Conservation (phyloP, 2,888 invertebrate species). For the Platypus cylindrus region DNA sequence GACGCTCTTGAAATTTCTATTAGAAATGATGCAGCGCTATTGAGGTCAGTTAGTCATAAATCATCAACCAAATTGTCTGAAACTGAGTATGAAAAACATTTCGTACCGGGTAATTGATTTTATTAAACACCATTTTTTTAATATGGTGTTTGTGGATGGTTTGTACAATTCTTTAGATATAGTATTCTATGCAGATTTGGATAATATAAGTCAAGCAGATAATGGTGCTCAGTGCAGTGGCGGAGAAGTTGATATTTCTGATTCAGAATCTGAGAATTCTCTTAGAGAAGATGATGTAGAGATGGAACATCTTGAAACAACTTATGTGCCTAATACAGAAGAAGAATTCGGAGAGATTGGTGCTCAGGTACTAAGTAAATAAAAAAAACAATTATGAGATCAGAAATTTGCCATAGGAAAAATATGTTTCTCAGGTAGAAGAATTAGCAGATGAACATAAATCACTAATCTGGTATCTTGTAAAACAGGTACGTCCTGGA, state of each 20-base stretch:
- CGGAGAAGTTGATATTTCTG: constrained; percentile 42
- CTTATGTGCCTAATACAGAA: constrained; percentile 42
- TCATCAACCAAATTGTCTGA: constrained; percentile 60
- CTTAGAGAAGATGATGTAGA: constrained; percentile 42
- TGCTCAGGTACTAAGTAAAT: constrained; percentile 8
- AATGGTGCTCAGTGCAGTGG: constrained; percentile 39
- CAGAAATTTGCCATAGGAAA: constrained; percentile 1
- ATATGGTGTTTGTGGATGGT: too few species aligned
- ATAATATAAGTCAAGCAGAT: constrained; percentile 59
- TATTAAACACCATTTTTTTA: too few species aligned
- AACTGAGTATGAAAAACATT: constrained; percentile 81
- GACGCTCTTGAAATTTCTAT: constrained; percentile 84
- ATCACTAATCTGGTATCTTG: constrained; percentile 83
- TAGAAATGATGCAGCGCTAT: constrained; percentile 64
- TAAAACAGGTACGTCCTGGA: constrained; percentile 91
- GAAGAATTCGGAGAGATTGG: constrained; percentile 47
- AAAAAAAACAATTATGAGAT: neutral
- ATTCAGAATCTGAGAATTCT: constrained; percentile 50
- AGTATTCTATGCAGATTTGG: constrained; percentile 43
- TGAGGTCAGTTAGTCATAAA: constrained; percentile 50
- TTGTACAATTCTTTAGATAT: neutral
- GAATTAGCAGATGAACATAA: constrained; percentile 92
- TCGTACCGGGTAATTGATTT: constrained; percentile 58
- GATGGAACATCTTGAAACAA: constrained; percentile 43
- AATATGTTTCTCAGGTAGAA: constrained; percentile 49